A percentile compares a stretch with the other conserved stretches of the same genome.
Conservation (phyloP, 2,113 vertebrate genomes). For the Amblyornis subalaris region DNA sequence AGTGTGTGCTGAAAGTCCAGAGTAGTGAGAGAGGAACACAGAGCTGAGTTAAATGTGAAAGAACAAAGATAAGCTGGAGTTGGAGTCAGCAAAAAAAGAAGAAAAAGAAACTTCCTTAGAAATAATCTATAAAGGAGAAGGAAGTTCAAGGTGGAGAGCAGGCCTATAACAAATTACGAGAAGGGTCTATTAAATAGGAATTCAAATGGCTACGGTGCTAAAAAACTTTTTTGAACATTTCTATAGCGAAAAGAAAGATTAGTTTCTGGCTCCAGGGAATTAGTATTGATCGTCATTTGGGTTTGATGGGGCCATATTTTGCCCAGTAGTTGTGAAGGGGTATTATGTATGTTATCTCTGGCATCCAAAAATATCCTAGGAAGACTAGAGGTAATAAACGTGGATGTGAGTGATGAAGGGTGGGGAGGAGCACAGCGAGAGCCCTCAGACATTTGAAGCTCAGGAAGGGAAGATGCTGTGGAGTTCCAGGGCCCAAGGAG, state of each 20-base stretch:
- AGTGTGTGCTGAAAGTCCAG: background rate
- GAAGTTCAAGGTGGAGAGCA: constrained; percentile 4
- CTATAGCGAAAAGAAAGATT: background rate
- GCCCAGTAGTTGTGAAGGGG: background rate
- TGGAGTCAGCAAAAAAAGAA: constrained; percentile 50
- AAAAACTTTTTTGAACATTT: constrained; percentile 3
- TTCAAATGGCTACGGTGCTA: background rate
- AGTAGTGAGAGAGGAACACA: background rate
- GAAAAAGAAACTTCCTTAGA: constrained; percentile 9
- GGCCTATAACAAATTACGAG: background rate
- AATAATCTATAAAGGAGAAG: constrained; percentile 12
- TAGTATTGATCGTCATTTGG: background rate
- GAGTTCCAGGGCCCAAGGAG: background rate
- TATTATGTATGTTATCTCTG: background rate
- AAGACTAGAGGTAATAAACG: background rate
- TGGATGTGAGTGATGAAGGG: background rate
- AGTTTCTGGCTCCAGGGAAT: background rate
- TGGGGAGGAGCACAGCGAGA: background rate
- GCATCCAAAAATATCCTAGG: background rate
- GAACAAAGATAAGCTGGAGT: constrained; percentile 43
- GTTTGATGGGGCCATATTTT: background rate
- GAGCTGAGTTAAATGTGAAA: background rate
- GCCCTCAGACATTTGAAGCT: background rate
- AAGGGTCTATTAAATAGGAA: background rate
- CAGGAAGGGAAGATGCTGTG: background rate